Conservation (phyloP, 2,797 vertebrate genomes). For the Girardinus metallicus region DNA sequence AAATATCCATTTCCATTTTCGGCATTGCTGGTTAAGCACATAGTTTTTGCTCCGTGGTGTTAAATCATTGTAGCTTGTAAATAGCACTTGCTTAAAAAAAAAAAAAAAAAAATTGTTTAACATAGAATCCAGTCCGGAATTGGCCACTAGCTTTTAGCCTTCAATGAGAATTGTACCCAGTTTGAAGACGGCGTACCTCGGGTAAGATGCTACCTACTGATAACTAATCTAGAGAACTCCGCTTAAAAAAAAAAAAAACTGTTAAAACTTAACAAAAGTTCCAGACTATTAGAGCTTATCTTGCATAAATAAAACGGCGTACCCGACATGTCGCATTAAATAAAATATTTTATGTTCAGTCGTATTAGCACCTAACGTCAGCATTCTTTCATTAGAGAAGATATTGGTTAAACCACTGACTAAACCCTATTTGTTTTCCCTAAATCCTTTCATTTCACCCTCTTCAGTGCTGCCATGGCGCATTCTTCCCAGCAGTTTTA, state of each 20-base stretch:
- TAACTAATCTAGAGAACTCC: neutral
- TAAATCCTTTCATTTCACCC: neutral
- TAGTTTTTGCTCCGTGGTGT: neutral
- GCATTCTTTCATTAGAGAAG: neutral
- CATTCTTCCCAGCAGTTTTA: slow-evolving; percentile 9
- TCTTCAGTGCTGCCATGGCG: neutral
- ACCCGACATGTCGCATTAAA: neutral
- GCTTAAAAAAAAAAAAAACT: too few relatives aligned
- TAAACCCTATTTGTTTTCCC: neutral
- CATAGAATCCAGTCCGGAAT: neutral
- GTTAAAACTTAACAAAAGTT: neutral
- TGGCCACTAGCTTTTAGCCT: neutral
- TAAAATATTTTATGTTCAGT: neutral
- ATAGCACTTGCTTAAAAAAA: neutral
- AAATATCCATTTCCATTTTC: neutral
- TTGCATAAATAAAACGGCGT: neutral
- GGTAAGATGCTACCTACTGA: neutral
- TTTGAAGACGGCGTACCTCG: neutral
- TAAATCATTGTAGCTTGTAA: neutral
- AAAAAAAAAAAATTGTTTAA: neutral
- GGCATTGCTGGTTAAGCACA: neutral
- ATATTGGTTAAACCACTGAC: neutral
- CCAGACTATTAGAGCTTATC: neutral
- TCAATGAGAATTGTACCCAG: neutral
- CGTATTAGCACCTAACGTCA: neutral